A percentile compares a stretch with the other conserved stretches of the same genome.
Conservation (phyloP, 1,140 invertebrate genomes). For the Apis cerana region DNA sequence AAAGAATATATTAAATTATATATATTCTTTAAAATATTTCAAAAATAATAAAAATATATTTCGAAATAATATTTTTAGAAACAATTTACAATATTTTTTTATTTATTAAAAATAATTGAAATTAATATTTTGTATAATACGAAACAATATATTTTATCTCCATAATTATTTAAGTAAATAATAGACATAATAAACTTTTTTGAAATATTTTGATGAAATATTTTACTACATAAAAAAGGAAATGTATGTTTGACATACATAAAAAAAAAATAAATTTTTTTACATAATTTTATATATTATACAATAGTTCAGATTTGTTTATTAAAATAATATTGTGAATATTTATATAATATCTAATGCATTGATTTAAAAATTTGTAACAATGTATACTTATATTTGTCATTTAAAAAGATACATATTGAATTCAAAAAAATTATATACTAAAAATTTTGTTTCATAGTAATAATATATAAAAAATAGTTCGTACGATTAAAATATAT, state of each 20-base stretch:
- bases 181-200: neutral
- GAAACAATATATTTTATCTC: conserved; percentile 41
- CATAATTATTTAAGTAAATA: conserved; percentile 19
- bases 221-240: conserved; percentile 31
- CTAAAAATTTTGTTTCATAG: conserved; percentile 1
- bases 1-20: no score
- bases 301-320: conserved; percentile 2
- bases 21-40: no score
- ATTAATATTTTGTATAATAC: neutral
- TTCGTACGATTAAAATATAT: conserved; percentile 3
- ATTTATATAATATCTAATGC: conserved; percentile 7
- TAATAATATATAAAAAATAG: neutral
- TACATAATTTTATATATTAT: neutral
- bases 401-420: no score
- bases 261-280: conserved; percentile 32
- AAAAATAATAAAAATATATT: no score
- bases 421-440: neutral
- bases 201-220: no score
- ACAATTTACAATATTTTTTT: neutral
- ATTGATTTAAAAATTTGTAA: no score
- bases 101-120: neutral
- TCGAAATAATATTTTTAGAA: no score
- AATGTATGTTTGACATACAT: neutral
- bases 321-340: neutral
- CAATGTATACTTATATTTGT: no score